Evolutionary conservation across 2,797 vertebrate genomes (phyloP).

Genomic region (Mormyrus hasselquistii): DNA sequence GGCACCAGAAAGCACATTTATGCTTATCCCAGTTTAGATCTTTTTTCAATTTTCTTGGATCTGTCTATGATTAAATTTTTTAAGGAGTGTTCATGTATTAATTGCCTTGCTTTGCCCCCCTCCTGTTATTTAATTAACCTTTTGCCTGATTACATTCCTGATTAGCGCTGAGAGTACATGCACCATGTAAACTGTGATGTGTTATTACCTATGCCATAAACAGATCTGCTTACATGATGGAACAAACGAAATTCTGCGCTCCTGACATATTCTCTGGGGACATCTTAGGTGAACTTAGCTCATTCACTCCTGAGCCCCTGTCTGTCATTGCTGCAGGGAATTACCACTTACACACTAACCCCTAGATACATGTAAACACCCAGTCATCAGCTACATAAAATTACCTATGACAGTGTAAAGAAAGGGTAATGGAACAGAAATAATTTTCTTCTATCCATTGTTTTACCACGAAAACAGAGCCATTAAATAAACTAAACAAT

Average conservation of each 20-base stretch:
- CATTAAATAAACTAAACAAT: not conserved
- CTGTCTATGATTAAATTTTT: not conserved
- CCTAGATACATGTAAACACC: not conserved
- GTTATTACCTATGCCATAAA: not conserved
- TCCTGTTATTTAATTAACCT: not conserved
- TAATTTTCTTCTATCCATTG: not conserved
- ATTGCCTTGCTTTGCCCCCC: not conserved
- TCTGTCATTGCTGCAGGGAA: not conserved
- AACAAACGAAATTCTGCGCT: not conserved
- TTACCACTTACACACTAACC: not conserved
- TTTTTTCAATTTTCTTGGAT: not conserved
- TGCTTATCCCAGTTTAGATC: not conserved
- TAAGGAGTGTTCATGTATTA: not conserved
- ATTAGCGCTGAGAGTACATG: not conserved
- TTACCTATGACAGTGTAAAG: not conserved
- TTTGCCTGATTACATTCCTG: not conserved
- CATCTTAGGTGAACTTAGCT: not conserved
- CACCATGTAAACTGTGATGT: not conserved
- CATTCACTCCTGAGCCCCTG: not conserved
- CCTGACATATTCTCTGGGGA: not conserved
- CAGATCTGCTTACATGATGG: not conserved
- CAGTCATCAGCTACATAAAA: not conserved
- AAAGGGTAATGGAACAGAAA: not conserved
- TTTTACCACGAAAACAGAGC: not conserved
- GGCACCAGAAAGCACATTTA: not conserved